phyloP scores from a whole-genome alignment of 2,797 vertebrate genomes.

The Hipposideros larvatus region DNA sequence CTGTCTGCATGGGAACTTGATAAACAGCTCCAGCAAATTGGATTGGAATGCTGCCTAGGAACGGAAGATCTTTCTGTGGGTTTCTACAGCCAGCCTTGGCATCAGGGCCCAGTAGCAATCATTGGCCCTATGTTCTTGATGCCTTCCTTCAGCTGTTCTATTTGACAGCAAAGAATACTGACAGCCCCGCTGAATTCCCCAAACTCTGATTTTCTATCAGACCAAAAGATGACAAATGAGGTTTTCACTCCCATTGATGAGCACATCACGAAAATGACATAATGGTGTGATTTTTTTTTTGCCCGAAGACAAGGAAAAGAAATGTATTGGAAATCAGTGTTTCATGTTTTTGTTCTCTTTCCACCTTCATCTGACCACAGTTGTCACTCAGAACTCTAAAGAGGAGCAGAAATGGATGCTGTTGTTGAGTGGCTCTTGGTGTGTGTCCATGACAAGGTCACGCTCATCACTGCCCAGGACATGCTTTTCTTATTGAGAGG shows the following conservation, averaged over 20 bases:
- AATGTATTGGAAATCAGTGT: constrained; percentile 68
- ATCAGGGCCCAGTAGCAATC: constrained; percentile 56
- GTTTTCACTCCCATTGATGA: constrained; percentile 81
- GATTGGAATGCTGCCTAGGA: constrained; percentile 34
- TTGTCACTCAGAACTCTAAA: constrained; percentile 75
- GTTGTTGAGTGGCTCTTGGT: constrained; percentile 40
- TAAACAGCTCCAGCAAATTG: constrained; percentile 79
- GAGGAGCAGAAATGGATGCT: constrained; percentile 61
- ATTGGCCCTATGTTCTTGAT: constrained; percentile 61
- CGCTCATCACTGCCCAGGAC: background rate
- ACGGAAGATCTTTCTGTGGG: background rate
- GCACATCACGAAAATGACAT: constrained; percentile 76
- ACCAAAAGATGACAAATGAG: constrained; percentile 84
- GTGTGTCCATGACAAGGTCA: constrained; percentile 59
- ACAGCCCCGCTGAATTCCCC: constrained; percentile 77
- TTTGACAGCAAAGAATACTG: constrained; percentile 81
- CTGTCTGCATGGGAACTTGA: constrained; percentile 78
- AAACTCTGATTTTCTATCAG: constrained; percentile 80
- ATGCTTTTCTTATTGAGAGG: constrained; percentile 52
- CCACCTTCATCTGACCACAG: constrained; percentile 78
- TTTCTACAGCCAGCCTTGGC: constrained; percentile 14
- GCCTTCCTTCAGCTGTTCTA: constrained; percentile 70
- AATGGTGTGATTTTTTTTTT: constrained; percentile 75
- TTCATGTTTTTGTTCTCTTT: constrained; percentile 77
- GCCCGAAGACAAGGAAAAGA: constrained; percentile 48